Percentiles rank a stretch among this genome's conserved stretches.
phyloP scores from a whole-genome alignment of 2,113 vertebrate species.

The Brevimyrus niger region DNA sequence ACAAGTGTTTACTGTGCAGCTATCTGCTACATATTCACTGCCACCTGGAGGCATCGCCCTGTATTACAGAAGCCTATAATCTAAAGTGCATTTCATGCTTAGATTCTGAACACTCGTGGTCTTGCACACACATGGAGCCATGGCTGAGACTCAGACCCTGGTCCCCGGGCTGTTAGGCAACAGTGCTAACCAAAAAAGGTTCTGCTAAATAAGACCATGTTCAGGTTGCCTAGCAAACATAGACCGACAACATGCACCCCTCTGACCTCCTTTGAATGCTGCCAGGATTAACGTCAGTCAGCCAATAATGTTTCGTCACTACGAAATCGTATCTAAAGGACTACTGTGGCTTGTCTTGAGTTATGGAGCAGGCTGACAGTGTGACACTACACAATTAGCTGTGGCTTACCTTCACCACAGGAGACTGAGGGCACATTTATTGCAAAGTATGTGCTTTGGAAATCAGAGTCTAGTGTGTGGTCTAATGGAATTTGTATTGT shows the following conservation, averaged over 20 bases:
- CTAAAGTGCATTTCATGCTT: neutral
- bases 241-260: neutral
- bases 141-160: too few relatives aligned
- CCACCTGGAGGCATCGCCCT: neutral
- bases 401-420: neutral
- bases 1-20: neutral
- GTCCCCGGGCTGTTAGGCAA: too few relatives aligned
- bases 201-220: neutral
- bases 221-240: neutral
- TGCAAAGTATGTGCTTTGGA: neutral
- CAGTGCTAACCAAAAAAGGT: neutral
- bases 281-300: neutral
- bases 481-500: neutral
- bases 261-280: neutral
- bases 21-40: neutral
- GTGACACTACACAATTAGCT: neutral
- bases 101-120: neutral
- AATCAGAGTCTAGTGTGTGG: neutral
- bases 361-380: neutral
- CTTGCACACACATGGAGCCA: neutral
- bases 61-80: neutral
- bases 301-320: neutral
- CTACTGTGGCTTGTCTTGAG: neutral
- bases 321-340: neutral
- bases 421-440: neutral